A percentile compares a stretch with the other conserved stretches of the same genome.
phyloP scores from a whole-genome alignment of 1,140 invertebrate species.

The Stegodyphus mimosarum region DNA sequence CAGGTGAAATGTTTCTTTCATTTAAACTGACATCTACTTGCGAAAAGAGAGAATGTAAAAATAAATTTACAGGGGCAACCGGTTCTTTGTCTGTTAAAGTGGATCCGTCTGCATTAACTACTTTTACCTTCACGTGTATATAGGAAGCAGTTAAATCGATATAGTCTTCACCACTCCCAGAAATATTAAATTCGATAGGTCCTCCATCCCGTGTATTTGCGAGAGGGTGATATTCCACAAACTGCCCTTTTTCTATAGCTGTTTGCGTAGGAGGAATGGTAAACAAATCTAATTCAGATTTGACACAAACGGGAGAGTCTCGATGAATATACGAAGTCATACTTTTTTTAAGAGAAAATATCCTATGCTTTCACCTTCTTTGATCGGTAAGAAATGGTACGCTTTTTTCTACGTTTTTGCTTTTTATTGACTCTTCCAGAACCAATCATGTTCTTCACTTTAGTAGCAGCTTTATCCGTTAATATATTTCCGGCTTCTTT shows the following conservation, averaged over 20 bases:
- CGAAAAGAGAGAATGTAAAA: constrained; percentile 1
- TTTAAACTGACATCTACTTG: constrained; percentile 4
- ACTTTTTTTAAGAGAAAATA: not conserved
- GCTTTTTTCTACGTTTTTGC: not conserved
- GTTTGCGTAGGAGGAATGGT: not conserved
- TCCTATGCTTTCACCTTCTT: constrained; percentile 14
- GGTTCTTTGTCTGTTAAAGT: not conserved
- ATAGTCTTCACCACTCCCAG: constrained; percentile 6
- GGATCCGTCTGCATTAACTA: not conserved
- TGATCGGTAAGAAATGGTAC: not conserved
- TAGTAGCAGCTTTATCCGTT: constrained; percentile 1
- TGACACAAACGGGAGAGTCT: not conserved
- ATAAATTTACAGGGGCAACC: not conserved
- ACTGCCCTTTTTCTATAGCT: constrained; percentile 3
- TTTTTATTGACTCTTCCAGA: not conserved
- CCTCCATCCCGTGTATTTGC: constrained; percentile 4
- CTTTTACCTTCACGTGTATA: constrained; percentile 9
- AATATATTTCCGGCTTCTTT: constrained; percentile 2
- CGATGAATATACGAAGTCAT: not conserved
- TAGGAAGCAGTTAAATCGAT: not conserved
- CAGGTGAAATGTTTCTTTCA: not conserved
- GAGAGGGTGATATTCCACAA: constrained; percentile 13
- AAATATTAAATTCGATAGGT: constrained; percentile 10
- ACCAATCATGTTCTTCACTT: constrained; percentile 7
- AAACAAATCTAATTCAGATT: not conserved